Base-by-base conservation (phyloP, 1,140 invertebrate species). In the Formica exsecta region DNA sequence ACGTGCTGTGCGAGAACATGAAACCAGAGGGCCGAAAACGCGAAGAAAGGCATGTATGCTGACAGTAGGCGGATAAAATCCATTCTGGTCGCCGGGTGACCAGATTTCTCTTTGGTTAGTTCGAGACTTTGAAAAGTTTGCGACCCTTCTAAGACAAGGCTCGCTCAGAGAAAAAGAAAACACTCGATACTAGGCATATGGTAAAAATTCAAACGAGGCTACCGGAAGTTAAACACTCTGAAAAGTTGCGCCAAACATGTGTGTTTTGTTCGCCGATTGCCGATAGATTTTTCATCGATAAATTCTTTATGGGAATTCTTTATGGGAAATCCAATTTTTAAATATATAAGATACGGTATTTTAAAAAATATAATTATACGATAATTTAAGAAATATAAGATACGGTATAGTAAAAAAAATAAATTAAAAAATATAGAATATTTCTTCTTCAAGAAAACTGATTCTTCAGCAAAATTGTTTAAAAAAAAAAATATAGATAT, bases 141-240 rank as follows among this genome's bases (percentile, higher is more conserved):
- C 29, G 22, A 29, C 1, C 3, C 13, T 73, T 61, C 25, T 73
- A 25, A 73, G 44, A 32, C 36, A 59, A 73, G 19, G 22, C 16
- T 19, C 16, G 6, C 29, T 61, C 36, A 61, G 19, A 68, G 13
- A 59, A 62, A 61, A 41, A 38, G 5, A 16, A 57, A 73, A 68
- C 44, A 79, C 5, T 68, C 32, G 64, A 80, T 73, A 73, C 76
- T 44, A 19, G 51, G 29, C 79, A 83, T 36, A 73, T 74, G 79
- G 68, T 59, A 51, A 73, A 83, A 83, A 73, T 62, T 73, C 29
- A 25, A 8, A 29, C n/a, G 2, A n/a, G 0, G 29, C 38, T 29
- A 61, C 79, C 68, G 79, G 79, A 74, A 83, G n/a, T 4, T 36
- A 51, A 36, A 13, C 2, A 41, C 7, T 74, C 32, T 36, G 25